Evolutionary conservation across 2,888 invertebrate species (phyloP), one percentile per base, ranked within the genome.

Genomic region (Hololepta plana): DNA sequence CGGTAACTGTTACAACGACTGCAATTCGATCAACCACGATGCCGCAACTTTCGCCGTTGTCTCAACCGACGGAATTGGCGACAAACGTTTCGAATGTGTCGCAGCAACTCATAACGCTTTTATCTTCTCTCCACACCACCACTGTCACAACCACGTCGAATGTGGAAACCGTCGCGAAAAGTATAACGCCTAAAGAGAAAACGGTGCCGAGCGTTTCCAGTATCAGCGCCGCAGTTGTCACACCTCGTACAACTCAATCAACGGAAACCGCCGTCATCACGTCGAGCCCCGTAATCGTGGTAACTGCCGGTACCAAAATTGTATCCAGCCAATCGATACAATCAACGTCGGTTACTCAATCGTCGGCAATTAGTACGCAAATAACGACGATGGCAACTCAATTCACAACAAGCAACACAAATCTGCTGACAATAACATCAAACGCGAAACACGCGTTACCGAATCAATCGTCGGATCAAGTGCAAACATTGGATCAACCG

Each of bases 21-120:
- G 39, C 30, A 7, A 31, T 26, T 11, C 40, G 61, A 27, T 57
- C 61, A 32, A 58, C 66, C 0, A 59, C 64, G 1, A 60, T 72
- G 24, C 72, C 75, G 1, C 74, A 75, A 43, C 49, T 75, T 12
- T 75, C 75, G 1, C 75, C 75, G 1, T 46, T 76, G 2, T 74
- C 74, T 1, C 73, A 74, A 44, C 74, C 75, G 1, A 65, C 71
- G 2, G 74, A 76, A 44, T 51, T 75, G 24, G 72, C 73, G 8
- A 69, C 72, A 1, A 73, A 72, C 40, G 71, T 75, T 54, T 72
- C 68, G 0, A 75, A 72, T 42, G 73, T 67, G 1, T 72, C 72
- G 1, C 72, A 73, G 45, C 75, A 73, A 40, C 44, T 73, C 23
- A 55, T 72, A 16, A 67, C 67, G 4, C 59, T 75, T 24, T 57